Percentiles rank a stretch among this genome's conserved stretches.
phyloP scores from a whole-genome alignment of 1,140 invertebrate genomes.

The Magallana ariakensis region DNA sequence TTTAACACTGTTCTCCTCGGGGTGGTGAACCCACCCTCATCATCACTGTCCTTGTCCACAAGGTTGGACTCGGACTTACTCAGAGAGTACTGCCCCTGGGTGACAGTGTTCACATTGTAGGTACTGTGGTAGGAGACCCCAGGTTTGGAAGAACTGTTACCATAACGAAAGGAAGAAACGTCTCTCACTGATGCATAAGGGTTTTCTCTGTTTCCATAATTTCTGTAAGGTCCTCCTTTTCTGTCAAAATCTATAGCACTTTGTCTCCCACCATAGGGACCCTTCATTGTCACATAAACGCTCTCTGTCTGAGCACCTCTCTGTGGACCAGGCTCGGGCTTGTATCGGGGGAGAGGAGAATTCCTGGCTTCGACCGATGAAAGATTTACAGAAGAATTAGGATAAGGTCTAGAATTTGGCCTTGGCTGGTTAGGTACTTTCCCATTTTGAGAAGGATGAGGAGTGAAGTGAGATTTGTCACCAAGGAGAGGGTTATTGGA shows the following conservation, averaged over 20 bases:
- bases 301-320: slow-evolving; percentile 19
- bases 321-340: background rate
- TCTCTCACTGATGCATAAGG: slow-evolving; percentile 56
- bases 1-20: slow-evolving; percentile 32
- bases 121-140: slow-evolving; percentile 45
- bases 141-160: background rate
- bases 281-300: slow-evolving; percentile 36
- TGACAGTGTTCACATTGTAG: slow-evolving; percentile 47
- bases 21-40: slow-evolving; percentile 42
- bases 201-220: slow-evolving; percentile 50
- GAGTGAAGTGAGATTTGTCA: background rate
- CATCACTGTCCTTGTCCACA: slow-evolving; percentile 29
- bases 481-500: background rate
- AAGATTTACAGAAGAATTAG: background rate
- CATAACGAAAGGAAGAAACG: slow-evolving; percentile 29
- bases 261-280: background rate
- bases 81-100: slow-evolving; percentile 32
- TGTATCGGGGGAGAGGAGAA: background rate
- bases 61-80: slow-evolving; percentile 61
- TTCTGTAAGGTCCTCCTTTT: slow-evolving; percentile 7
- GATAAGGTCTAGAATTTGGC: background rate
- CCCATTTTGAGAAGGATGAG: background rate
- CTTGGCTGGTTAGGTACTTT: background rate
- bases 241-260: slow-evolving; percentile 4
- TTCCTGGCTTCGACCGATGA: slow-evolving; percentile 3